Evolutionary conservation across 2,113 vertebrate species (phyloP).

Genomic region (Crotalus horridus): DNA sequence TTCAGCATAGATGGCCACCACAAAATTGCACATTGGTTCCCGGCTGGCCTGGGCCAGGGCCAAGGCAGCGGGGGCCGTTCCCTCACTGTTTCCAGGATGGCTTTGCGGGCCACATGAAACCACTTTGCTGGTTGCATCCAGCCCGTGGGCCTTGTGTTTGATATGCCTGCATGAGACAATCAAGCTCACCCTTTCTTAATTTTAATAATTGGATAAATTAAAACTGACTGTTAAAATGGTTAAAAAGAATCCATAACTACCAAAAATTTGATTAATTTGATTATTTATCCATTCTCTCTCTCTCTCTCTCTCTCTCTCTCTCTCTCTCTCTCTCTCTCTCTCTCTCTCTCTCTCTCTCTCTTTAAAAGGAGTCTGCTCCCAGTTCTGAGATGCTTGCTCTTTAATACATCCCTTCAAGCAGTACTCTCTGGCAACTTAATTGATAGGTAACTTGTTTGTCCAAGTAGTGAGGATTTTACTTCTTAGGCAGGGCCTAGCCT

Average conservation of each 20-base stretch:
- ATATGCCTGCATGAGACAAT: neutral
- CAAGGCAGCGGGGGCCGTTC: too few species aligned
- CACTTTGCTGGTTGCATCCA: too few species aligned
- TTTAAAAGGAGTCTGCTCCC: neutral
- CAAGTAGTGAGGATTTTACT: neutral
- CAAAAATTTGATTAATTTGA: neutral
- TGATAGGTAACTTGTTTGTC: neutral
- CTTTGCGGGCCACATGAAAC: too few species aligned
- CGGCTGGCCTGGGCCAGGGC: too few species aligned
- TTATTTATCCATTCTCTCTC: neutral
- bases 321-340: too few species aligned
- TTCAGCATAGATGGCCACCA: too few species aligned
- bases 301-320: neutral
- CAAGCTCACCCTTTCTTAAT: neutral
- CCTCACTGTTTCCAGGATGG: too few species aligned
- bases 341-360: too few species aligned
- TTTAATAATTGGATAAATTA: neutral
- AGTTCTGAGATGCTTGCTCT: neutral
- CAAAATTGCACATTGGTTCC: too few species aligned
- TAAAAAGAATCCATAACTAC: neutral
- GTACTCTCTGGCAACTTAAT: neutral
- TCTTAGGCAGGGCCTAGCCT: neutral
- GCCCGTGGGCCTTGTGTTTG: too few species aligned
- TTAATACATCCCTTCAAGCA: neutral
- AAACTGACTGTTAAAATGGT: neutral